phyloP scores from a whole-genome alignment of 2,888 invertebrate species.

The Yponomeuta evonymella region DNA sequence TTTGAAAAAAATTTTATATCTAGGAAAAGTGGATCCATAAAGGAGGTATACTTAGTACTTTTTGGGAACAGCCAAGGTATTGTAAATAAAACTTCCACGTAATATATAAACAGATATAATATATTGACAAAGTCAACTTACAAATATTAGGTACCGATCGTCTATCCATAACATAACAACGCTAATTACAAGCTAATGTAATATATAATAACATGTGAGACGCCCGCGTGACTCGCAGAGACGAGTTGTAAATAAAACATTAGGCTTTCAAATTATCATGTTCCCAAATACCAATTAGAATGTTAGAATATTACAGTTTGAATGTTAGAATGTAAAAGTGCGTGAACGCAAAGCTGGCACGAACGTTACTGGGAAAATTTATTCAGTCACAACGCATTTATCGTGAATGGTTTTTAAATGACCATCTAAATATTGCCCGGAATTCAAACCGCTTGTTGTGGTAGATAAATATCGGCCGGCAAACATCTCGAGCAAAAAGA shows the following conservation, averaged over 20 bases:
- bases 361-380: background rate
- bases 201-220: slow-evolving; percentile 1
- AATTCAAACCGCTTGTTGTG: too few relatives aligned
- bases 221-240: background rate
- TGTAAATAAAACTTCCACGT: slow-evolving; percentile 43
- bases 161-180: slow-evolving; percentile 34
- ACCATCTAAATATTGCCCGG: background rate
- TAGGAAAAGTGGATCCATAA: too few relatives aligned
- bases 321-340: background rate
- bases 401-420: background rate
- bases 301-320: background rate
- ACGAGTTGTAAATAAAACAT: slow-evolving; percentile 4
- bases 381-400: background rate
- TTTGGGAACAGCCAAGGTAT: too few relatives aligned
- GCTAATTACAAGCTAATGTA: slow-evolving; percentile 6
- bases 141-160: slow-evolving; percentile 51
- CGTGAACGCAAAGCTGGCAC: slow-evolving; percentile 17
- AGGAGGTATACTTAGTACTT: too few relatives aligned
- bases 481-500: too few relatives aligned
- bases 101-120: slow-evolving; percentile 60
- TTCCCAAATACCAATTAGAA: slow-evolving; percentile 24
- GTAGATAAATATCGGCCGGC: too few relatives aligned
- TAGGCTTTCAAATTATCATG: slow-evolving; percentile 20
- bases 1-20: too few relatives aligned
- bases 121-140: slow-evolving; percentile 72